These are phyloP conservation scores for Hirtodrosophila confusa DNA, from an alignment of 2,888 invertebrate genomes.

Conservation along the genomic window DNA sequence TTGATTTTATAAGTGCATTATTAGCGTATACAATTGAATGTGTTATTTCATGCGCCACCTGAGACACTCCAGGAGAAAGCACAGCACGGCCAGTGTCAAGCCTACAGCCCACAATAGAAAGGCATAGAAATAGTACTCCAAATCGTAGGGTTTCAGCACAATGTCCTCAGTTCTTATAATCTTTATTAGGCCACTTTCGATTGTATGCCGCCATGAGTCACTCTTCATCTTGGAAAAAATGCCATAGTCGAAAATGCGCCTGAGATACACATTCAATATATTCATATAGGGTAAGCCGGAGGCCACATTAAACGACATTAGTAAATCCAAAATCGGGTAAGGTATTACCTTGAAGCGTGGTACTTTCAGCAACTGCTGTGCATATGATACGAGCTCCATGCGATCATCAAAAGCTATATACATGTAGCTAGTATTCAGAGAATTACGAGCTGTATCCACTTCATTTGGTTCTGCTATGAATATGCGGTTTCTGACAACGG, in stretches of 20 bases:
- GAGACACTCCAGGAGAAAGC: conserved; percentile 25
- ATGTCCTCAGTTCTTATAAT: conserved; percentile 13
- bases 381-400: conserved; percentile 44
- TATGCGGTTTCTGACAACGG: background rate
- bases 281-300: conserved; percentile 53
- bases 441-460: conserved; percentile 1
- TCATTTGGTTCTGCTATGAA: fast-evolving
- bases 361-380: conserved; percentile 55
- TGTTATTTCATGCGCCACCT: background rate
- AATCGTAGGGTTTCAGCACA: conserved; percentile 24
- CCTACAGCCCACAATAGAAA: conserved; percentile 39
- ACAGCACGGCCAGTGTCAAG: conserved; percentile 19
- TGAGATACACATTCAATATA: conserved; percentile 51
- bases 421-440: conserved; percentile 42
- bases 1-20: conserved; percentile 7
- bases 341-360: conserved; percentile 49
- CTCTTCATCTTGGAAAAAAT: conserved; percentile 42
- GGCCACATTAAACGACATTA: conserved; percentile 38
- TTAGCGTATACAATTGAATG: conserved; percentile 18
- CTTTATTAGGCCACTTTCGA: conserved; percentile 17
- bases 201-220: conserved; percentile 41
- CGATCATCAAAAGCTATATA: conserved; percentile 47
- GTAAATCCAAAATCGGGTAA: conserved; percentile 21
- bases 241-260: conserved; percentile 57
- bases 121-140: conserved; percentile 51